Evolutionary conservation across 2,797 vertebrate species (phyloP).

Genomic region (Otus scops): DNA sequence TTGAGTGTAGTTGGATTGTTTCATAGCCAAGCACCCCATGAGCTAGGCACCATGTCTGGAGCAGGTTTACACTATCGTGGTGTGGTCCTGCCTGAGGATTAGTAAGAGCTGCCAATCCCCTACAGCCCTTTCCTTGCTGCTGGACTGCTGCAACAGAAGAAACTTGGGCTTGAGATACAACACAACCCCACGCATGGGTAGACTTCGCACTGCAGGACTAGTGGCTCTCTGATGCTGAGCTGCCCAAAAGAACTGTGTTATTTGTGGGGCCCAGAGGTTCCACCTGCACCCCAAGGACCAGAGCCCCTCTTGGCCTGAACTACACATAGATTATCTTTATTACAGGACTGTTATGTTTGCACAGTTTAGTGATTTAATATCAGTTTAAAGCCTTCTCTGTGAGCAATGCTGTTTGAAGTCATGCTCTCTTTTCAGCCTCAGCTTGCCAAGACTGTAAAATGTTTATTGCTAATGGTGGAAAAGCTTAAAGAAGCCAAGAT

Average conservation of each 20-base stretch:
- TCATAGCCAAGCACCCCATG: rapidly evolving
- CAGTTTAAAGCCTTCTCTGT: conserved; percentile 55
- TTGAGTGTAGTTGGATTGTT: rapidly evolving
- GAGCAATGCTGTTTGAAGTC: conserved; percentile 62
- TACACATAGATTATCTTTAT: conserved; percentile 62
- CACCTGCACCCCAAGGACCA: neutral
- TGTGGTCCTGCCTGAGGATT: neutral
- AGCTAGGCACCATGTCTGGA: neutral
- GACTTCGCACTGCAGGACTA: neutral
- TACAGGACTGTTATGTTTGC: conserved; percentile 63
- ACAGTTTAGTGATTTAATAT: conserved; percentile 55
- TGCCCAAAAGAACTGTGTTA: neutral
- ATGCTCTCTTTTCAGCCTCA: conserved; percentile 11
- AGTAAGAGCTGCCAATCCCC: neutral
- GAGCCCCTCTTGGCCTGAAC: conserved; percentile 6
- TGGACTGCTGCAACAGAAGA: neutral
- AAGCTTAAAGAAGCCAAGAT: conserved; percentile 56
- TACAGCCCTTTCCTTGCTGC: neutral
- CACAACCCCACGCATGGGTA: rapidly evolving
- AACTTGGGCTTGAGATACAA: neutral
- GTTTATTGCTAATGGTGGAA: conserved; percentile 68
- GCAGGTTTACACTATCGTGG: neutral
- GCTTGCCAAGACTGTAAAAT: conserved; percentile 62
- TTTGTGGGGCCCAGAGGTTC: neutral
- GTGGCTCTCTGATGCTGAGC: neutral